phyloP scores from a whole-genome alignment of 2,888 invertebrate genomes.

The Crematogaster levior region DNA sequence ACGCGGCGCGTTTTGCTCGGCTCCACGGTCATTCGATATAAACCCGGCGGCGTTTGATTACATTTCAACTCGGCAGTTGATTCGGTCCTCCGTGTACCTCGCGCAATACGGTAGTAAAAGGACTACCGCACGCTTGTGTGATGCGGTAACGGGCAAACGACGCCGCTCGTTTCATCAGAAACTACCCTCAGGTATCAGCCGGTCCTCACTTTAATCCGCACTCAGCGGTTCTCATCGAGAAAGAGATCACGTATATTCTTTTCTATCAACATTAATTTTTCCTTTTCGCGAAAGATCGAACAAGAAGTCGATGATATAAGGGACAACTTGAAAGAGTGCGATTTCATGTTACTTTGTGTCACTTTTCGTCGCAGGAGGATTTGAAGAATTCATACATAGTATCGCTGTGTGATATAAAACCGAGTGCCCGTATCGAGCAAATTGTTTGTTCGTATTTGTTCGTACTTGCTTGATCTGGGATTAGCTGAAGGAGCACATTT shows the following conservation, averaged over 20 bases:
- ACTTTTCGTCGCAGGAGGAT: neutral
- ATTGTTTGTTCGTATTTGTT: neutral
- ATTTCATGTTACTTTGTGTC: neutral
- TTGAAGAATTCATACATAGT: neutral
- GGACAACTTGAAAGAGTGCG: neutral
- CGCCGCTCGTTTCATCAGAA: constrained; percentile 46
- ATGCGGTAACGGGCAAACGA: constrained; percentile 50
- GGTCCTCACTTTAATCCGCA: constrained; percentile 3
- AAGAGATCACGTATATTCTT: neutral
- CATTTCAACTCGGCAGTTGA: constrained; percentile 49
- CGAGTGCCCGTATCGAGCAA: neutral
- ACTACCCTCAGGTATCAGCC: constrained; percentile 52
- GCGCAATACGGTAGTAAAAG: constrained; percentile 40
- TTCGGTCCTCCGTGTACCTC: constrained; percentile 34
- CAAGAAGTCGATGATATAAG: neutral
- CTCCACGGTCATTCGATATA: constrained; percentile 35
- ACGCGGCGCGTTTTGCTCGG: neutral
- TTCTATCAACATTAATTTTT: neutral
- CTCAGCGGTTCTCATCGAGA: constrained; percentile 39
- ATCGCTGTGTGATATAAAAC: neutral
- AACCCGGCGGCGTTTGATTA: constrained; percentile 58
- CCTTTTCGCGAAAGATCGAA: neutral
- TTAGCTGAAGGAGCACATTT: neutral
- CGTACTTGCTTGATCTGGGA: too few species aligned
- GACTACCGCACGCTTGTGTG: constrained; percentile 34